Conservation (phyloP, 2,113 vertebrate species). For the Elephantulus edwardii region DNA sequence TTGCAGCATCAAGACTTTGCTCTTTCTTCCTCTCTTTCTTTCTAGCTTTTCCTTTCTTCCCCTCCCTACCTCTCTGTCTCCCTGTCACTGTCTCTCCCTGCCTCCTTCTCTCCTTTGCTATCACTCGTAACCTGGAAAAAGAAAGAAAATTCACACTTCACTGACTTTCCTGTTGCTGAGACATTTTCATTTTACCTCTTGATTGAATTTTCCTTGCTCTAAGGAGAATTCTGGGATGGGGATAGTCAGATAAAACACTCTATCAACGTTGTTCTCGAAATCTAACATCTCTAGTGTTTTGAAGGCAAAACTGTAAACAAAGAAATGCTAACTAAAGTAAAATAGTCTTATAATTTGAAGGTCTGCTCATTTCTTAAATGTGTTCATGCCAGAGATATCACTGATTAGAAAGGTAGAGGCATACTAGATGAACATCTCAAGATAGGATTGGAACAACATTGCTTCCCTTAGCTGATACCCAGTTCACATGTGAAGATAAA, state of each 20-base stretch:
- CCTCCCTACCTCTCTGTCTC: too few relatives aligned
- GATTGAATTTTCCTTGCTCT: slow-evolving; percentile 36
- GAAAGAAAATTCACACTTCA: slow-evolving; percentile 25
- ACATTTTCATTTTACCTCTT: slow-evolving; percentile 49
- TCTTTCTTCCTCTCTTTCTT: too few relatives aligned
- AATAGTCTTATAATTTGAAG: background rate
- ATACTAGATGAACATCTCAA: background rate
- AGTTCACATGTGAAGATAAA: background rate
- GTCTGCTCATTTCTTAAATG: background rate
- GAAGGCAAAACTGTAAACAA: slow-evolving; percentile 10
- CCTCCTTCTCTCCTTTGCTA: background rate
- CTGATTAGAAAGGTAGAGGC: background rate
- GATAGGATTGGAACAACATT: too few relatives aligned
- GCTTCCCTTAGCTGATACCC: background rate
- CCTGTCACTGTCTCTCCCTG: too few relatives aligned
- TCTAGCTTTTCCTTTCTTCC: too few relatives aligned
- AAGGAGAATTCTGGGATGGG: background rate
- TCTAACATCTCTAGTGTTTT: background rate
- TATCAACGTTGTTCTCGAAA: background rate
- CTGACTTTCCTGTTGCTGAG: slow-evolving; percentile 17
- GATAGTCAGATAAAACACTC: background rate
- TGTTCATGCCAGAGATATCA: background rate
- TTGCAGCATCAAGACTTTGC: too few relatives aligned
- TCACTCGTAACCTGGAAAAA: slow-evolving; percentile 11
- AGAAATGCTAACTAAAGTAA: background rate